These are phyloP conservation scores for Pampusana beccarii DNA, from an alignment of 2,113 vertebrate genomes.

Conservation along the genomic window DNA sequence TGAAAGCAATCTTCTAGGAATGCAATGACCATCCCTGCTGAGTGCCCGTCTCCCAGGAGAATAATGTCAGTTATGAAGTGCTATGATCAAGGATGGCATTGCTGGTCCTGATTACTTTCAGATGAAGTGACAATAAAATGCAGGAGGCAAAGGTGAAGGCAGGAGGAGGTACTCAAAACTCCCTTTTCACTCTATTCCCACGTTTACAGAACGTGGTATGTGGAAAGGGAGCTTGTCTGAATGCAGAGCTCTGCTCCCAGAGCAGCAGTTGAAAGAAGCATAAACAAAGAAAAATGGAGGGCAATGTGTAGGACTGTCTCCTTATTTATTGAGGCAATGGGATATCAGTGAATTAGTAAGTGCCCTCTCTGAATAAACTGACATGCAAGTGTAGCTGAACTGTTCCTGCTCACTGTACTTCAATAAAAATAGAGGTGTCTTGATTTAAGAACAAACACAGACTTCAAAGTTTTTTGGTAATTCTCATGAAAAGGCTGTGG, in stretches of 20 bases:
- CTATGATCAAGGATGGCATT: not conserved
- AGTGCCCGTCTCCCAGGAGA: not conserved
- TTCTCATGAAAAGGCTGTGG: conserved; percentile 1
- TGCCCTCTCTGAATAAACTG: not conserved
- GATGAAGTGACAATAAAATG: not conserved
- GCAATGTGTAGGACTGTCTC: not conserved
- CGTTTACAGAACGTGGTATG: not conserved
- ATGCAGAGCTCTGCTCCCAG: not conserved
- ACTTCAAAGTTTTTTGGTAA: not conserved
- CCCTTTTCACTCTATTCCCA: not conserved
- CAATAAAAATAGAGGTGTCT: not conserved
- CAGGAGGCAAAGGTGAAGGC: not conserved
- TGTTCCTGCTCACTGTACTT: not conserved
- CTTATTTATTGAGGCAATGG: not conserved
- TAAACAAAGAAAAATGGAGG: not conserved
- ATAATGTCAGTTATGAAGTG: not conserved
- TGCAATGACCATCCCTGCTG: not conserved
- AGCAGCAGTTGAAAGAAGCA: not conserved
- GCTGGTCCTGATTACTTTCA: not conserved
- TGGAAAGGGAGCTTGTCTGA: not conserved
- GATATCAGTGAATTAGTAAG: not conserved
- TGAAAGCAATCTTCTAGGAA: not conserved
- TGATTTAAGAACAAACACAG: not conserved
- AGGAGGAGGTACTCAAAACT: not conserved
- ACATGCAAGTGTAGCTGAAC: not conserved